Evolutionary conservation across 1,140 invertebrate species (phyloP), one percentile per base, ranked within the genome.

Genomic region (Arion vulgaris): DNA sequence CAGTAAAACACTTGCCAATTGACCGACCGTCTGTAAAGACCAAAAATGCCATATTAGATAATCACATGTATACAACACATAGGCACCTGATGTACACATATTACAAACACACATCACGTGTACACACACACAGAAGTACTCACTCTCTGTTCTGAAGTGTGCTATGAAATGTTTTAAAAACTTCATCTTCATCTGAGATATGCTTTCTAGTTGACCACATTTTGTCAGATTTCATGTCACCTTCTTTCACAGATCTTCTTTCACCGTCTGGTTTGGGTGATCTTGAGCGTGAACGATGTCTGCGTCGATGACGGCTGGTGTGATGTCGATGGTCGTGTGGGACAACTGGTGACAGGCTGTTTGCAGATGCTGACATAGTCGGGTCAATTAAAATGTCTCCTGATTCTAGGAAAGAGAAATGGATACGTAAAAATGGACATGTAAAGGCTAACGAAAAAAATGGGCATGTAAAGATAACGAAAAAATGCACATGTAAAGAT

Each of bases 141-240:
- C 17, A 66, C 62, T 28, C 62, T 66, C 62, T 66, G 62, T 66
- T 66, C 62, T 66, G 62, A 32, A 66, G 62, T 1, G 62, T 32
- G 62, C 62, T 28, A 17, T 66, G 62, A 28, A 66, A 66, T 32
- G 62, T 66, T 28, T 28, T 66, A 28, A 66, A 66, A 2, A 66
- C 62, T 9, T 66, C 28, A 5, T 66, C 62, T 13, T 66, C 62
- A 17, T 66, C 62, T 34, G 62, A 66, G 2, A 32, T 5, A 7
- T 32, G 38, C n/a, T 41, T 32, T 23, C 34, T 9, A 23, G 1
- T 2, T 0, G 71, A 39, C 36, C 36, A 41, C 11, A 19, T 39
- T 26, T 39, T 41, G 26, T 45, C 23, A 1, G 1, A 1, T 2
- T 9, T 26, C 15, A 5, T 41, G 1, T 41, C 36, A 7, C 23